Evolutionary conservation across 2,113 vertebrate genomes (phyloP), one percentile per base, ranked within the genome.

Genomic region (Leptosomus discolor): DNA sequence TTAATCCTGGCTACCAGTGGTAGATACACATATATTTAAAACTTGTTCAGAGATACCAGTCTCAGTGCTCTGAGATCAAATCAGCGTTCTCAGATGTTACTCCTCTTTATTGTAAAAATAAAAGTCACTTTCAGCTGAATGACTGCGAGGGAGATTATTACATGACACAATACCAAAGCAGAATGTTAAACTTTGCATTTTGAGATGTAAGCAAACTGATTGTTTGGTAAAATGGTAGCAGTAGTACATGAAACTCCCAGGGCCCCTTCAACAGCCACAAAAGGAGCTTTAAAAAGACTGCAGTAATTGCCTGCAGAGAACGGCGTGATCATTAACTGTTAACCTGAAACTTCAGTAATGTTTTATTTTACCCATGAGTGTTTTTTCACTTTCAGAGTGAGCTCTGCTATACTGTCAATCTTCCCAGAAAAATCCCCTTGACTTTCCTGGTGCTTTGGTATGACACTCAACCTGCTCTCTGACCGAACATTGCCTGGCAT

Each of bases 311-410:
- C 76, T 92, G 64, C 46, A 94, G 81, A 94, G 88, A 81, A 29
- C 45, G 87, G 37, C 86, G 73, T 91, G 91, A 97, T 97, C 94
- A 95, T 96, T 96, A 97, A 86, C 95, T 93, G 79, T 94, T 97
- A 97, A 95, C 96, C 92, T 91, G 94, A 94, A 96, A 93, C 85
- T 94, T 96, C 82, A 75, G 64, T 92, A 92, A 92, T 71, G 83
- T 91, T 97, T 94, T 94, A 91, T 95, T 92, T 97, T 86, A 86
- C 96, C 64, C 94, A 43, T 70, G 95, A 91, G 96, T 81, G 85
- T 43, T 91, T 76, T 96, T 78, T 32, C 58, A n/a, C 67, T 78
- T 94, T 75, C 51, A 81, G 27, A 78, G 51, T 45, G 64, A 93
- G 88, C 51, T 94, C 85, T 86, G 68, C 46, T 81, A 1, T 10